Base-by-base conservation (phyloP, 2,797 vertebrate genomes). In the Enteromius radiatus region DNA sequence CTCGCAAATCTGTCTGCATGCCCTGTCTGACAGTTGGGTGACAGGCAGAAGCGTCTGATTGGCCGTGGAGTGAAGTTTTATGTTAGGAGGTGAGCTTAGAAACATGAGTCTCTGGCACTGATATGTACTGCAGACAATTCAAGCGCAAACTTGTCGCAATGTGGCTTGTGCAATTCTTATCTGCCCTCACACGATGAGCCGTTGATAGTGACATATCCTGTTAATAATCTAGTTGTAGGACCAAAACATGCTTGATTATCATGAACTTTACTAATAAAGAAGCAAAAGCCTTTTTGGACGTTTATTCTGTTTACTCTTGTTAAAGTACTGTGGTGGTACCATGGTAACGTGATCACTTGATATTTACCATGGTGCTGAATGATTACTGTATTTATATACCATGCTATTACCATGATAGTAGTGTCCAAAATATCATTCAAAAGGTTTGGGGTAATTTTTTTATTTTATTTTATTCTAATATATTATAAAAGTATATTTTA, bases 41-140 rank as follows among this genome's bases (percentile, higher is more conserved):
- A 80, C 71, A 76, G 64, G 41, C 73, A 38, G 71, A 76, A 43
- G 64, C 41, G 28, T 76, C 78, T 81, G 71, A 84, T 84, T 81
- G 83, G 78, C 83, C 8, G 45, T 45, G 49, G 68, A 71, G 21
- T 9, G 26, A 65, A 26, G 67, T 71, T 73, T 78, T 71, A 79
- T 65, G 69, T 43, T 38, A 17, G 23, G 33, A 73, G 71, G 79
- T 47, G 73, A 73, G 56, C 43, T 41, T 61, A 71, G 80, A 67
- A 70, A 81, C 45, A 80, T 47, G 78, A 49, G 68, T 61, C 26
- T 80, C 54, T 70, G 26, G 52, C 23, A 21, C 65, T 69, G 77
- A 43, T 52, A 33, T 52, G 77, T 14, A 38, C 33, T 28, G 77
- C 23, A 14, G 33, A 38, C 31, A 68, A 54, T 43, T 54, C 52